phyloP scores from a whole-genome alignment of 2,113 vertebrate genomes.

The Drymodes brunneopygia region DNA sequence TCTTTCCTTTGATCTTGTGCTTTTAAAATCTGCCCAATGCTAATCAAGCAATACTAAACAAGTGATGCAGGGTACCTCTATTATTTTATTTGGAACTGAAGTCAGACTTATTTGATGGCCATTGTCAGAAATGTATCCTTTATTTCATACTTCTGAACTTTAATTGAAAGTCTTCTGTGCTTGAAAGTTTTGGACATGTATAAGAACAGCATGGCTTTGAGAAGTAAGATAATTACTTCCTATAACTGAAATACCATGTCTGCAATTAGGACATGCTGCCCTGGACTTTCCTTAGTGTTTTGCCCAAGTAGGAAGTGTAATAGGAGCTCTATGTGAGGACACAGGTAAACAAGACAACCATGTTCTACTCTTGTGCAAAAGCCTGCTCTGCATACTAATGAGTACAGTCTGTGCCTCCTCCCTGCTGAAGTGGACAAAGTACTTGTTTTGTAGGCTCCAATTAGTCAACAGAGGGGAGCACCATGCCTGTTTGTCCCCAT shows the following conservation, averaged over 20 bases:
- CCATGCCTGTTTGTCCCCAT: too few species aligned
- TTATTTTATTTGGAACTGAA: background rate
- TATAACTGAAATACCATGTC: background rate
- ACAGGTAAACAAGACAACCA: background rate
- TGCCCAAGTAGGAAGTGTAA: background rate
- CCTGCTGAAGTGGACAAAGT: background rate
- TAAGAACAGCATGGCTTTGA: background rate
- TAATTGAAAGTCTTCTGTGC: background rate
- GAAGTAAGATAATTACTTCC: background rate
- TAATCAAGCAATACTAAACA: background rate
- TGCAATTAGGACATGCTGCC: background rate
- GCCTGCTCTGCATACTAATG: background rate
- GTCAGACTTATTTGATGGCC: background rate
- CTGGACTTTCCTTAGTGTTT: background rate
- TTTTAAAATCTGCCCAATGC: background rate
- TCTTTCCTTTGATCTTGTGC: background rate
- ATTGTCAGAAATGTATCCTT: background rate
- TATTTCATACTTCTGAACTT: background rate
- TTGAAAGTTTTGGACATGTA: background rate
- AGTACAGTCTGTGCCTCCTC: rapidly evolving
- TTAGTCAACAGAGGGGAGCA: background rate
- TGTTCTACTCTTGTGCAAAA: background rate
- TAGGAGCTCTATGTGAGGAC: background rate
- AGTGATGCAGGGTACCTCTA: background rate
- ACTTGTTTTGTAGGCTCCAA: background rate